Evolutionary conservation across 2,113 vertebrate genomes (phyloP).

Genomic region (Puntigrus tetrazona): DNA sequence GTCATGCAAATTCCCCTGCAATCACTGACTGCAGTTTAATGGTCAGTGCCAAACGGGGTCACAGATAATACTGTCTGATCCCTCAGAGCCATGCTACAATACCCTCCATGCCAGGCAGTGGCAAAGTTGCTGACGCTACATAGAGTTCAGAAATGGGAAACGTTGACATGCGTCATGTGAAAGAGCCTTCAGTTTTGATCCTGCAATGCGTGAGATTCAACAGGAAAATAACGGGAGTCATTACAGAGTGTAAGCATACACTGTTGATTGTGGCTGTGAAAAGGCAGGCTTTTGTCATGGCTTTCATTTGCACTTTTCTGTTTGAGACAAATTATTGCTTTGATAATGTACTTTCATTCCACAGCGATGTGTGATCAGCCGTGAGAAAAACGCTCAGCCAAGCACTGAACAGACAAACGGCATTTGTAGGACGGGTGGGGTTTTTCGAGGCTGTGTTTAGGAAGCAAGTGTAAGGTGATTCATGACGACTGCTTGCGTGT

Average conservation of each 20-base stretch:
- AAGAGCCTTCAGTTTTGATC: background rate
- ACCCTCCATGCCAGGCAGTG: background rate
- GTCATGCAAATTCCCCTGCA: background rate
- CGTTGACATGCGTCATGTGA: background rate
- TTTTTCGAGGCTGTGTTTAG: slow-evolving; percentile 50
- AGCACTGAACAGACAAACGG: slow-evolving; percentile 29
- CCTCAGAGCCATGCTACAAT: background rate
- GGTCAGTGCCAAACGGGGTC: background rate
- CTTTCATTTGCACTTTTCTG: slow-evolving; percentile 12
- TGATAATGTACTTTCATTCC: slow-evolving; percentile 15
- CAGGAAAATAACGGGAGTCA: slow-evolving; percentile 1
- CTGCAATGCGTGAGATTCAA: background rate
- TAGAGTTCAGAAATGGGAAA: background rate
- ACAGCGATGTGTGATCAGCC: slow-evolving; percentile 31
- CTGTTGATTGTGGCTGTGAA: slow-evolving; percentile 1
- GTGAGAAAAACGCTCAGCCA: slow-evolving; percentile 52
- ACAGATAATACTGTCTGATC: background rate
- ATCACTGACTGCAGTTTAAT: background rate
- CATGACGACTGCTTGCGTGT: slow-evolving; percentile 52
- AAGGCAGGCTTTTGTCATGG: background rate
- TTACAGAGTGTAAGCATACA: background rate
- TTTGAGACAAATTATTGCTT: slow-evolving; percentile 35
- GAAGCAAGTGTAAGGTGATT: slow-evolving; percentile 52
- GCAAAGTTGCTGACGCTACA: too few species aligned
- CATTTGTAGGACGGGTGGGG: slow-evolving; percentile 39